Base-by-base conservation (phyloP, 2,888 invertebrate species). In the Troilus luridus region DNA sequence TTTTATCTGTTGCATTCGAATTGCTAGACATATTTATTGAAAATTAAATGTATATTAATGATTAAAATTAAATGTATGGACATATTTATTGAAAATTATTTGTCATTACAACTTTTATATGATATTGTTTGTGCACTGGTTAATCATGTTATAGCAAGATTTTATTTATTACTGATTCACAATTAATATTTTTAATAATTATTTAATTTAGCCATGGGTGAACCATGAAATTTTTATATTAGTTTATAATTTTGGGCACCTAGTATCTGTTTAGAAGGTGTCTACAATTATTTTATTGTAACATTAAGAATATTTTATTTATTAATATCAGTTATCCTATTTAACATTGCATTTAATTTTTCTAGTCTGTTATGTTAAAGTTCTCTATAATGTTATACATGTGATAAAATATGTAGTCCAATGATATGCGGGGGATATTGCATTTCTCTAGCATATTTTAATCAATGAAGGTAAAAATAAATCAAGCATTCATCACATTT, bases 311-410 rank as follows among this genome's bases (percentile, higher is more conserved):
- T 67, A 67, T 14, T 67, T 67, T 12, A 67, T 27, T 27, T 67
- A 27, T 24, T 27, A 24, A 24, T 67, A 67, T 12, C 24, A 24
- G 0, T n/a, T 24, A 67, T 24, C 24, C 24, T 67, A n/a, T 67
- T 77, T 77, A 27, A 19, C 9, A 77, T 77, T 41, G 41, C 72
- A 77, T 77, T 77, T 77, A 77, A 77, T 77, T 77, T 77, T 77
- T 77, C 72, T 77, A 77, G 72, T 77, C 72, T 77, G 72, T 41
- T 77, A 77, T 77, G 7, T 14, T 21, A 5, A 77, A 77, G 41
- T 77, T 77, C 72, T 77, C 17, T 67, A 67, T 24, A 77, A 77
- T 77, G 27, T 41, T 77, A 77, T 41, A 41, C 5, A 24, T 77
- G 72, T 77, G 72, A 77, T 77, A 77, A 27, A 24, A 67, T 67